A percentile compares a stretch with the other conserved stretches of the same genome.
Conservation (phyloP, 2,113 vertebrate species). For the Psittacula cyanocephala region DNA sequence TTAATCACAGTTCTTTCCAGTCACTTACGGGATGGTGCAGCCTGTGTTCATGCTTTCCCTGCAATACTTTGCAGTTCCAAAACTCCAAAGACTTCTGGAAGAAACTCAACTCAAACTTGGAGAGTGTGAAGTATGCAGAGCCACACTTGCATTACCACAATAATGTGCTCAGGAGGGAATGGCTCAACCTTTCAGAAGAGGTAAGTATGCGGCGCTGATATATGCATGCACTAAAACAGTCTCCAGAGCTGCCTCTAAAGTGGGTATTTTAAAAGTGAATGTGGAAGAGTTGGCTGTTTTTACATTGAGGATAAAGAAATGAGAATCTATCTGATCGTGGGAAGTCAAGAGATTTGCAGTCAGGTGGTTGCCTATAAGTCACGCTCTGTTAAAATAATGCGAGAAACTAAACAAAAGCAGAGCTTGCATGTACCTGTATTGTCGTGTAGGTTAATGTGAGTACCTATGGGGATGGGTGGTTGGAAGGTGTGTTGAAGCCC, state of each 20-base stretch:
- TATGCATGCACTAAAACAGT: background rate
- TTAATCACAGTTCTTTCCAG: background rate
- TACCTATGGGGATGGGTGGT: background rate
- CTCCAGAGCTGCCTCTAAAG: background rate
- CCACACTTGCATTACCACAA: conserved; percentile 80
- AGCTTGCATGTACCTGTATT: background rate
- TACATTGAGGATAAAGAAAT: background rate
- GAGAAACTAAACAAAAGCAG: background rate
- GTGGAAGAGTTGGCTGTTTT: background rate
- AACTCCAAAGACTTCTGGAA: conserved; percentile 87
- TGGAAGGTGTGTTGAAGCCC: background rate
- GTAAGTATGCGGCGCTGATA: conserved; percentile 40
- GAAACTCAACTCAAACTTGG: conserved; percentile 85
- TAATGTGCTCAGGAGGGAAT: conserved; percentile 75
- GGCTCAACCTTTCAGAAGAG: conserved; percentile 73
- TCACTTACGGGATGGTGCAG: background rate
- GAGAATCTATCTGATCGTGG: background rate
- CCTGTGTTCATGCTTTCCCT: background rate
- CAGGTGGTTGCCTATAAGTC: background rate
- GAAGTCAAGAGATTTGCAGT: background rate
- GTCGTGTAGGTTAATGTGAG: background rate
- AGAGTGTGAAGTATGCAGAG: conserved; percentile 81
- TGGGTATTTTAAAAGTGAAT: background rate
- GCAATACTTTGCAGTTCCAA: conserved; percentile 66
- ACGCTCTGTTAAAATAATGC: background rate